Conservation (phyloP, 64 coral and sea anemone species). For the Dendronephthya gigantea region DNA sequence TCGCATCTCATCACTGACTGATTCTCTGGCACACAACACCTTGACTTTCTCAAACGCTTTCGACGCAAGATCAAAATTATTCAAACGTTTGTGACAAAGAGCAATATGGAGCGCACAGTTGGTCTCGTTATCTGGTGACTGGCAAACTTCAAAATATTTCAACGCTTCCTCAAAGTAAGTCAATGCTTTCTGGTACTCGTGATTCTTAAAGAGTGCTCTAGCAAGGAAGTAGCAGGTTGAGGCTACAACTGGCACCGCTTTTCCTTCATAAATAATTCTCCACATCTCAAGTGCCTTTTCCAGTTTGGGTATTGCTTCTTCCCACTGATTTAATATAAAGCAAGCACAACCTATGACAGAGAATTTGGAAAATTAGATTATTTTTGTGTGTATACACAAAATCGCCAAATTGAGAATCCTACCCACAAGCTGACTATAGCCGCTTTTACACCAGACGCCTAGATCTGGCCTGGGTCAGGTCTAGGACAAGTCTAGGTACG, state of each 20-base stretch:
- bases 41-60: too few species aligned
- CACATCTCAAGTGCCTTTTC: constrained; percentile 5
- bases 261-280: neutral
- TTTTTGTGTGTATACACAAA: too few species aligned
- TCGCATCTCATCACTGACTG: too few species aligned
- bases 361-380: neutral
- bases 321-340: too few species aligned
- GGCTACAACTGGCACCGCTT: neutral
- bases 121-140: neutral
- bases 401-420: neutral
- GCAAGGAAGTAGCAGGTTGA: neutral
- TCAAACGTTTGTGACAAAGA: neutral
- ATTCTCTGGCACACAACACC: too few species aligned
- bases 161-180: neutral
- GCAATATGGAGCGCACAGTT: neutral
- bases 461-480: too few species aligned
- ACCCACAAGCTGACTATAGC: too few species aligned
- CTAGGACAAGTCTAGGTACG: too few species aligned
- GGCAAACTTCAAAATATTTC: neutral
- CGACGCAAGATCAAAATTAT: constrained; percentile 7
- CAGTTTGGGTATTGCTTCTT: neutral
- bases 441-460: too few species aligned
- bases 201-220: neutral
- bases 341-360: too few species aligned
- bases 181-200: too few species aligned